Conservation (phyloP, 2,888 invertebrate genomes). For the Poecilus cupreus region DNA sequence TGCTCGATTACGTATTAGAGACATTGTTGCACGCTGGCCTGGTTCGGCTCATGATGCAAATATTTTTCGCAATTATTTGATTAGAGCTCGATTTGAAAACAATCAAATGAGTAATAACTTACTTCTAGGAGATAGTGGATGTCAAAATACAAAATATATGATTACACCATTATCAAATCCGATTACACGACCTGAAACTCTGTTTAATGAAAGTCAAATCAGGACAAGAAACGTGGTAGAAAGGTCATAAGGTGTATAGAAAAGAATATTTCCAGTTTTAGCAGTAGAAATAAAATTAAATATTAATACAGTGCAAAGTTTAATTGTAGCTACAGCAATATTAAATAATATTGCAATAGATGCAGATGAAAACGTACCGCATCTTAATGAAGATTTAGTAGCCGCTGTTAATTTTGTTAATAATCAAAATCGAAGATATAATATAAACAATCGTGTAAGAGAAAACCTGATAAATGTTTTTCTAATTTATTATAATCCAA, state of each 20-base stretch:
- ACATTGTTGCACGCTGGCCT: too few species aligned
- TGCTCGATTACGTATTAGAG: conserved; percentile 61
- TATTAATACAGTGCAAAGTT: too few species aligned
- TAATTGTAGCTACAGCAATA: too few species aligned
- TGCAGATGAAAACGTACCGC: neutral
- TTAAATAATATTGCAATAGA: neutral
- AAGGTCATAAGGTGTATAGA: conserved; percentile 65
- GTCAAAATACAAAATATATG: conserved; percentile 40
- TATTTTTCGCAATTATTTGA: conserved; percentile 53
- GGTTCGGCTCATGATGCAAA: too few species aligned
- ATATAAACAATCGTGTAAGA: conserved; percentile 6
- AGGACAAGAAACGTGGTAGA: conserved; percentile 64
- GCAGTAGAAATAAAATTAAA: conserved; percentile 64
- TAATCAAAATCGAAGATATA: neutral
- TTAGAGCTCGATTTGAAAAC: conserved; percentile 38
- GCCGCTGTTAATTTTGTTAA: neutral
- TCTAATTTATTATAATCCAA: too few species aligned
- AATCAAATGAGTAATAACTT: conserved; percentile 9
- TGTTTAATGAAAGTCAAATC: conserved; percentile 63
- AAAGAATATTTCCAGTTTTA: conserved; percentile 66
- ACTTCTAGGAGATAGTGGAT: conserved; percentile 62
- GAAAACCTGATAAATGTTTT: too few species aligned
- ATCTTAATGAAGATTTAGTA: too few species aligned
- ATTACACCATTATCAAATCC: conserved; percentile 63
- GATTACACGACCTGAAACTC: conserved; percentile 56